Conservation (phyloP, 2,888 invertebrate species). For the Hirtodrosophila duncani region DNA sequence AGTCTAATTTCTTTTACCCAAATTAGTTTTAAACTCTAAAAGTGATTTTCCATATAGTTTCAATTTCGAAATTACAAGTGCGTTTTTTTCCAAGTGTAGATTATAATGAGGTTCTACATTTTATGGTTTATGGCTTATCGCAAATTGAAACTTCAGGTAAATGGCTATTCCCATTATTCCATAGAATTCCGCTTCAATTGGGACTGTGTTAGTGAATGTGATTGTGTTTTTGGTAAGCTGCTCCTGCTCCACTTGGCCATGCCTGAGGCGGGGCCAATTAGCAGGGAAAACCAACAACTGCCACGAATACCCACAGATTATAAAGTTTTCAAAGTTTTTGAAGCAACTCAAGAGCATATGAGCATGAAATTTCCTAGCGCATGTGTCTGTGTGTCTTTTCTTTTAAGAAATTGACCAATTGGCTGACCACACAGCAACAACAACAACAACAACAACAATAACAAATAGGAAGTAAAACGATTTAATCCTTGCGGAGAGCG, state of each 20-base stretch:
- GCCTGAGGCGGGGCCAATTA: conserved; percentile 45
- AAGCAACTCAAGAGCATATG: conserved; percentile 23
- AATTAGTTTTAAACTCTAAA: too few relatives aligned
- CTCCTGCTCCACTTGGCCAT: conserved; percentile 36
- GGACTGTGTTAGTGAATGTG: neutral
- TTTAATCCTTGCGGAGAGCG: conserved; percentile 49
- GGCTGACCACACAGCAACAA: conserved; percentile 57
- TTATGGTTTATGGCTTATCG: conserved; percentile 53
- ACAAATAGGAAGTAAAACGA: conserved; percentile 73
- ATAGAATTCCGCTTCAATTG: neutral
- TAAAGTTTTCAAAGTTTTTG: conserved; percentile 36
- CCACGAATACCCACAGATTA: too few relatives aligned
- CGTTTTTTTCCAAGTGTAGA: too few relatives aligned
- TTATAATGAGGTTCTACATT: too few relatives aligned
- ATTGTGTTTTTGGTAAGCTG: conserved; percentile 29
- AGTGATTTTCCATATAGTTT: conserved; percentile 28
- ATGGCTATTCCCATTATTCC: conserved; percentile 29
- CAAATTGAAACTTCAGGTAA: conserved; percentile 51
- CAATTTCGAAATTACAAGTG: conserved; percentile 2
- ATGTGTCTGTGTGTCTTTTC: conserved; percentile 36
- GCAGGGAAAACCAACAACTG: conserved; percentile 7
- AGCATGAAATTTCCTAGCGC: conserved; percentile 25
- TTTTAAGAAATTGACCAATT: conserved; percentile 72
- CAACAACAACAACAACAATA: conserved; percentile 56
- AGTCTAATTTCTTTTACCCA: too few relatives aligned